phyloP scores from a whole-genome alignment of 2,797 vertebrate species.

The Pseudochromis fuscus region DNA sequence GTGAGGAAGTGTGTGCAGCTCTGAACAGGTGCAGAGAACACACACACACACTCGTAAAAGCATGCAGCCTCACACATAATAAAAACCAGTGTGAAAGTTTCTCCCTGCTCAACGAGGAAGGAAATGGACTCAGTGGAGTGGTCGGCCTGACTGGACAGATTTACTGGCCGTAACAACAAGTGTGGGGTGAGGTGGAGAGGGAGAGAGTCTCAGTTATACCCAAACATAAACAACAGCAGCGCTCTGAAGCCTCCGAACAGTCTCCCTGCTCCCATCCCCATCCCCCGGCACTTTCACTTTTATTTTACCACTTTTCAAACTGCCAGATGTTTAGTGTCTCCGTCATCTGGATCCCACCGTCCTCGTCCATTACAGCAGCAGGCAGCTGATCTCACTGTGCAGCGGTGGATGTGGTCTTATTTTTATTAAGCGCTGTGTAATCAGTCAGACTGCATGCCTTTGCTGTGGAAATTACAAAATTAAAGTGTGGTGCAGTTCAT shows the following conservation, averaged over 20 bases:
- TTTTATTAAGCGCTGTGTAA: conserved; percentile 39
- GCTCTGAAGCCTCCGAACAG: conserved; percentile 58
- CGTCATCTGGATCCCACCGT: conserved; percentile 48
- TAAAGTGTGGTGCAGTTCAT: conserved; percentile 26
- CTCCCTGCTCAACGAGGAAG: conserved; percentile 56
- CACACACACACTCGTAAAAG: conserved; percentile 9
- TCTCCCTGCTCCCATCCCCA: conserved; percentile 33
- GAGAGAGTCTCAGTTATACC: conserved; percentile 49
- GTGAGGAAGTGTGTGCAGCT: conserved; percentile 27
- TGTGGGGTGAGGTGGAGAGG: conserved; percentile 21
- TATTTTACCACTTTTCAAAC: conserved; percentile 43
- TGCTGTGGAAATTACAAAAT: conserved; percentile 31
- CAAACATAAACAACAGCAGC: conserved; percentile 70
- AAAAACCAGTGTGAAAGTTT: conserved; percentile 68
- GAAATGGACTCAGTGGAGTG: conserved; percentile 68
- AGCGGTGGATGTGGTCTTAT: conserved; percentile 17
- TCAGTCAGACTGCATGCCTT: conserved; percentile 34
- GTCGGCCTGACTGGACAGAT: conserved; percentile 73
- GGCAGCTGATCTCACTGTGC: conserved; percentile 36
- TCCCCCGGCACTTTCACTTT: conserved; percentile 54
- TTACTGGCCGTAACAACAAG: conserved; percentile 75
- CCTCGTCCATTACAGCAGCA: conserved; percentile 38
- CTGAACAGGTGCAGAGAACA: conserved; percentile 59
- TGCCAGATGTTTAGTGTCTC: conserved; percentile 60
- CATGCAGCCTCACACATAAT: conserved; percentile 65